These are phyloP conservation scores for Lasioglossum figueresi DNA, from an alignment of 2,888 invertebrate species.

Conservation along the genomic window DNA sequence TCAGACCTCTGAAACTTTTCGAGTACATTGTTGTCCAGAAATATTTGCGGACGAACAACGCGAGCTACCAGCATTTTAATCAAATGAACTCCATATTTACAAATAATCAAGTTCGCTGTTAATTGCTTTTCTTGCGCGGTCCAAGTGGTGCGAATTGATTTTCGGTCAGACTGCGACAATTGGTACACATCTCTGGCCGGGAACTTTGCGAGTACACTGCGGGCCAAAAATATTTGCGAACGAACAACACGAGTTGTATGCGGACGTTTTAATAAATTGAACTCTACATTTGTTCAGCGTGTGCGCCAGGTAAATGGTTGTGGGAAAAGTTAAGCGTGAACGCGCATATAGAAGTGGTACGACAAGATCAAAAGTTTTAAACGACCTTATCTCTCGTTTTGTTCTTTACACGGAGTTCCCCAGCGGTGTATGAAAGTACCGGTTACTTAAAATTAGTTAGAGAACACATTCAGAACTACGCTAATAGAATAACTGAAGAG, in stretches of 20 bases:
- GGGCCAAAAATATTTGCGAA: neutral
- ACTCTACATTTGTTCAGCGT: neutral
- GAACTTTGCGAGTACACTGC: neutral
- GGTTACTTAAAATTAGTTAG: slow-evolving; percentile 1
- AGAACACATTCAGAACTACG: neutral
- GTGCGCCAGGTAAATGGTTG: neutral
- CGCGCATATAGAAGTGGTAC: neutral
- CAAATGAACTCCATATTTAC: neutral
- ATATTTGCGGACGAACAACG: neutral
- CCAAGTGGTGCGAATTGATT: neutral
- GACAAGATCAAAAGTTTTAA: neutral
- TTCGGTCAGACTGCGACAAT: neutral
- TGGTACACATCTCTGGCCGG: neutral
- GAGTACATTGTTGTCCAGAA: neutral
- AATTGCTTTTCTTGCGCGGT: neutral
- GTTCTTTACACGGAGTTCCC: neutral
- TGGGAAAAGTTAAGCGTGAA: neutral
- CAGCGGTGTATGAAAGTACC: neutral
- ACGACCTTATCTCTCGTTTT: neutral
- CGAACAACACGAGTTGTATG: neutral
- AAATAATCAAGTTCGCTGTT: neutral
- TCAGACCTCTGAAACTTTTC: neutral
- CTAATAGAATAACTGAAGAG: neutral
- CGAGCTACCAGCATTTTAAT: neutral
- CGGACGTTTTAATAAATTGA: neutral